A percentile compares a stretch with the other conserved stretches of the same genome.
Evolutionary conservation across 2,113 vertebrate genomes (phyloP).

Genomic region (Toxotes chatareus): DNA sequence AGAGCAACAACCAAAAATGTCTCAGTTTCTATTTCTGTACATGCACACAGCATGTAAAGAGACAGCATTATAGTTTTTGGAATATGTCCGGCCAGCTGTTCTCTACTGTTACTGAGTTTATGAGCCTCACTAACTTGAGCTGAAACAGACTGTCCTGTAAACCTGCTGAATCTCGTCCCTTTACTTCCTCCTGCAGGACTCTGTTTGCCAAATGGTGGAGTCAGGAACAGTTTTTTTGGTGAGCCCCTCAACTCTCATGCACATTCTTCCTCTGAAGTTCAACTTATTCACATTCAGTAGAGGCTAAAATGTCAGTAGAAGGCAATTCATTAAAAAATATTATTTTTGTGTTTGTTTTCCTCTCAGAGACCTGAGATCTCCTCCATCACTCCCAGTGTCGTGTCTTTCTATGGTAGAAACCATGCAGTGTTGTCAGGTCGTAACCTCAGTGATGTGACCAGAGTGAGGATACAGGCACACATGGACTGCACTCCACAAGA

Average conservation of each 20-base stretch:
- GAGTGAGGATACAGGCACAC: conserved; percentile 85
- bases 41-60: too few relatives aligned
- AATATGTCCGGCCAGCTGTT: too few relatives aligned
- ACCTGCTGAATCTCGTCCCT: neutral
- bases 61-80: too few relatives aligned
- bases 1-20: too few relatives aligned
- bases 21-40: too few relatives aligned
- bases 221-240: conserved; percentile 35
- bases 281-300: neutral
- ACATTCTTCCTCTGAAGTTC: neutral
- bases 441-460: conserved; percentile 85
- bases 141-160: neutral
- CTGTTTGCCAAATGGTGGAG: conserved; percentile 22
- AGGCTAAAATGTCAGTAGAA: neutral
- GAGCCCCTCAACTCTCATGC: conserved; percentile 26
- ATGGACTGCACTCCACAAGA: conserved; percentile 81
- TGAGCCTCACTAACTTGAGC: neutral
- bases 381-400: conserved; percentile 84
- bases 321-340: neutral
- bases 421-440: conserved; percentile 84
- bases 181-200: conserved; percentile 46
- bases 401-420: conserved; percentile 90
- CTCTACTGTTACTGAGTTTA: neutral
- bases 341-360: conserved; percentile 58
- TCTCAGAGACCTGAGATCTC: conserved; percentile 84